A percentile compares a stretch with the other conserved stretches of the same genome.
Conservation (phyloP, 2,888 invertebrate species). For the Coelinius sp. region DNA sequence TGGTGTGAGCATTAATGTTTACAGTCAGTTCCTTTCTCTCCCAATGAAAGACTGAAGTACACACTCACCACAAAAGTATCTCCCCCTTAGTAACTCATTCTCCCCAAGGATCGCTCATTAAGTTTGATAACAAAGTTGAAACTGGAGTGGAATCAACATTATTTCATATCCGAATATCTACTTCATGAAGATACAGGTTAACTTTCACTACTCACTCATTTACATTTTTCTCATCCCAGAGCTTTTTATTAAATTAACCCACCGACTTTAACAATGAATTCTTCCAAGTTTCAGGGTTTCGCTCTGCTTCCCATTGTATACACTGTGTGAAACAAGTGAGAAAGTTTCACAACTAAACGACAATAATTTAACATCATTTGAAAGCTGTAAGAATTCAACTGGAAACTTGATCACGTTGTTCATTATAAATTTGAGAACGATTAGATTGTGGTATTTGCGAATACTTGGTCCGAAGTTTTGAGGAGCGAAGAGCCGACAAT, state of each 20-base stretch:
- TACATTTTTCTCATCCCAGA: not conserved
- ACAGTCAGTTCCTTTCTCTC: not conserved
- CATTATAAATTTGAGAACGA: slow-evolving; percentile 3
- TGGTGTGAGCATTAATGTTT: not conserved
- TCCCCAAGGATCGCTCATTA: not conserved
- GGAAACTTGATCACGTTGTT: not conserved
- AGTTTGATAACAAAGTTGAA: slow-evolving; percentile 29
- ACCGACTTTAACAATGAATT: not conserved
- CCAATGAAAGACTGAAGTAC: not conserved
- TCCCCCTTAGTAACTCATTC: not conserved
- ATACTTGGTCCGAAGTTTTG: not conserved
- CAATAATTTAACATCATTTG: not conserved
- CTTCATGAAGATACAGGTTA: not conserved
- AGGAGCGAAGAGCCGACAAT: not conserved
- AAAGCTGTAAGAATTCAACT: not conserved
- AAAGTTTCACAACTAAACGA: slow-evolving; percentile 8
- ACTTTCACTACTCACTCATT: slow-evolving; percentile 5
- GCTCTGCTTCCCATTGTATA: not conserved
- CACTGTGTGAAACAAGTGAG: no score
- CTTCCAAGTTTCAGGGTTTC: not conserved
- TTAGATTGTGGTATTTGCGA: slow-evolving; percentile 6
- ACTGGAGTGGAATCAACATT: slow-evolving; percentile 11
- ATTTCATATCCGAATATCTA: not conserved
- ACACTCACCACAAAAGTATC: not conserved
- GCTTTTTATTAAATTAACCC: slow-evolving; percentile 1